Evolutionary conservation across 2,113 vertebrate species (phyloP), one percentile per base, ranked within the genome.

Genomic region (Cryptomyrus ogoouensis): DNA sequence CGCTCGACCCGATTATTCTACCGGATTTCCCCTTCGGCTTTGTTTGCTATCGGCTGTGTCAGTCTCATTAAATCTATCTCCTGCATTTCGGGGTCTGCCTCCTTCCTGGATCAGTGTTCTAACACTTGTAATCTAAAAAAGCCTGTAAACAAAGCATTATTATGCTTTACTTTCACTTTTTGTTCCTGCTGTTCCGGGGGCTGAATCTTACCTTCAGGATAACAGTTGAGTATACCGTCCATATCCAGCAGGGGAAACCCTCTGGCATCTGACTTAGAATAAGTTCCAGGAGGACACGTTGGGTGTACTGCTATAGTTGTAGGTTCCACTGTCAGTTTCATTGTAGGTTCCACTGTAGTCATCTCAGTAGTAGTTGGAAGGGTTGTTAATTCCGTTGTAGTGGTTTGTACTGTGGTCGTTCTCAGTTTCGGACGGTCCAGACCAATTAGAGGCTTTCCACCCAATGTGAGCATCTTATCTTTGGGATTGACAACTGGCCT

Each of bases 381-480:
- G 1, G 94, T 95, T 1, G 96, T 96, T 31, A 95, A 92, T 70
- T 91, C 89, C 21, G 92, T 91, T 1, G 94, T 96, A 7, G 96
- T 94, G 0, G 95, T 94, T 93, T 1, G 95, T 62, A 94, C 66
- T 92, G 96, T 92, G 17, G 91, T 94, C 42, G 95, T 97, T 89
- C 96, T 98, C 88, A 91, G 95, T 91, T 93, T 97, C 91, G 96
- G 88, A 91, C 95, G 95, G 93, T 98, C 97, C 94, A 99, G 95
- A 89, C 97, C 98, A 91, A 98, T 95, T 4, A 99, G 52, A 44
- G 97, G 98, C 92, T 98, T 99, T 39, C 98, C 98, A 93, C 98
- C 98, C 44, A 99, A 95, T 91, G 97, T 98, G 89, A 99, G 94
- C 89, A 98, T 94, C 90, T 97, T 99, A 27, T 98, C 98, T 93